These are phyloP conservation scores for Thamnophis sirtalis DNA, from an alignment of 2,113 vertebrate genomes.

Conservation along the genomic window DNA sequence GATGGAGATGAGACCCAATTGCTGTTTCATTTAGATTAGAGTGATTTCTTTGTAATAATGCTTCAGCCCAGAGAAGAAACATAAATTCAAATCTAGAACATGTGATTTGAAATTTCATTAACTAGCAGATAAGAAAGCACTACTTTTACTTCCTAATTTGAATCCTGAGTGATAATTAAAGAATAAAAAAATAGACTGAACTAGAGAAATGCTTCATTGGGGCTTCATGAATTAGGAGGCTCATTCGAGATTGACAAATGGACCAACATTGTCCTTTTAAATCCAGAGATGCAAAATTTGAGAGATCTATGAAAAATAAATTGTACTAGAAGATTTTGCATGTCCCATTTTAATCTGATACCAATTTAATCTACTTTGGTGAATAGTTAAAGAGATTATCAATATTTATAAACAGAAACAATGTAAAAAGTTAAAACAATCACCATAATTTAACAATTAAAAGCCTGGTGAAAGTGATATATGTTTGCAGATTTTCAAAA, in stretches of 20 bases:
- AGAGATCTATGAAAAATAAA: not conserved
- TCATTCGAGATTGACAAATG: not conserved
- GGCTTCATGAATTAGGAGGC: not conserved
- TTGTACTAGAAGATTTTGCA: not conserved
- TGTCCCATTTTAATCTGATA: not conserved
- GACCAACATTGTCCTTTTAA: not conserved
- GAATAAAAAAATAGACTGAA: not conserved
- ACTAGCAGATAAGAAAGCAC: not conserved
- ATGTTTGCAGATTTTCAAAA: not conserved
- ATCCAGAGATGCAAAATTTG: not conserved
- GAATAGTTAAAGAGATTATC: not conserved
- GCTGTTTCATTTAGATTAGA: not conserved
- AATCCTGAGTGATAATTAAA: not conserved
- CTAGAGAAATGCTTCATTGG: not conserved
- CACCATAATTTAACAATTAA: not conserved
- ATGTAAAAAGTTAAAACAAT: not conserved
- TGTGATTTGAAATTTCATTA: not conserved
- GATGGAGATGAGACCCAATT: not conserved
- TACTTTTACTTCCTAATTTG: not conserved
- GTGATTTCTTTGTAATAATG: not conserved
- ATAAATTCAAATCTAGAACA: not conserved
- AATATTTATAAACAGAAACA: not conserved
- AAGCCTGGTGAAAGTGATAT: not conserved
- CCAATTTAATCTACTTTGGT: not conserved
- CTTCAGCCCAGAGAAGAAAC: not conserved